phyloP scores from a whole-genome alignment of 2,888 invertebrate genomes.

The Eupeodes latifasciatus region DNA sequence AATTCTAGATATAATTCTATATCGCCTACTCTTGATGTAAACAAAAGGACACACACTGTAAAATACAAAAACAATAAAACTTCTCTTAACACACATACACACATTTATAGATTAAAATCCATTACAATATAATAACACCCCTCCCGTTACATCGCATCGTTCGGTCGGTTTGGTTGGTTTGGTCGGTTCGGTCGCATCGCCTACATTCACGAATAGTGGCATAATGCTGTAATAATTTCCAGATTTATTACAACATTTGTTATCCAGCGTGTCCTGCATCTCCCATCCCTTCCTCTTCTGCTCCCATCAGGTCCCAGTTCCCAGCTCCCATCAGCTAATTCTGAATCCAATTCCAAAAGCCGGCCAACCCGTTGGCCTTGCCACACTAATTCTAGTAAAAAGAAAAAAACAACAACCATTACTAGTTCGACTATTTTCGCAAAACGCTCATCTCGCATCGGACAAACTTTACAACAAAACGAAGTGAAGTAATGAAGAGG shows the following conservation, averaged over 20 bases:
- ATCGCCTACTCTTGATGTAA: conserved; percentile 71
- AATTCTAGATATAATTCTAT: conserved; percentile 32
- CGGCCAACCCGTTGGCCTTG: conserved; percentile 48
- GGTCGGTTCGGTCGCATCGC: conserved; percentile 26
- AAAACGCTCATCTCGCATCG: conserved; percentile 14
- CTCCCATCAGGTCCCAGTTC: neutral
- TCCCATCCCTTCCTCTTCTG: neutral
- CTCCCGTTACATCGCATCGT: conserved; percentile 14
- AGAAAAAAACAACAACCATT: conserved; percentile 16
- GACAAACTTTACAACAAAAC: conserved; percentile 26
- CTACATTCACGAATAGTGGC: conserved; percentile 29
- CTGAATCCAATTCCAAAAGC: conserved; percentile 16
- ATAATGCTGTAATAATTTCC: conserved; percentile 75
- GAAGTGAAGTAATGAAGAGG: neutral
- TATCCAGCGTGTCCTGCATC: conserved; percentile 67
- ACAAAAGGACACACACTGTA: conserved; percentile 42
- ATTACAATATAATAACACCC: conserved; percentile 52
- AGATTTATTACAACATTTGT: conserved; percentile 76
- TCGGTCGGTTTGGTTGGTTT: too few species aligned
- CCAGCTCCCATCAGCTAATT: neutral
- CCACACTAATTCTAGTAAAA: conserved; percentile 33
- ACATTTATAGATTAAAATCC: conserved; percentile 12
- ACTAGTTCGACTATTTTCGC: conserved; percentile 30
- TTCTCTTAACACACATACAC: conserved; percentile 12
- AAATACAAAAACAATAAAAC: conserved; percentile 17